phyloP scores from a whole-genome alignment of 1,140 invertebrate species.

The Prorops nasuta region DNA sequence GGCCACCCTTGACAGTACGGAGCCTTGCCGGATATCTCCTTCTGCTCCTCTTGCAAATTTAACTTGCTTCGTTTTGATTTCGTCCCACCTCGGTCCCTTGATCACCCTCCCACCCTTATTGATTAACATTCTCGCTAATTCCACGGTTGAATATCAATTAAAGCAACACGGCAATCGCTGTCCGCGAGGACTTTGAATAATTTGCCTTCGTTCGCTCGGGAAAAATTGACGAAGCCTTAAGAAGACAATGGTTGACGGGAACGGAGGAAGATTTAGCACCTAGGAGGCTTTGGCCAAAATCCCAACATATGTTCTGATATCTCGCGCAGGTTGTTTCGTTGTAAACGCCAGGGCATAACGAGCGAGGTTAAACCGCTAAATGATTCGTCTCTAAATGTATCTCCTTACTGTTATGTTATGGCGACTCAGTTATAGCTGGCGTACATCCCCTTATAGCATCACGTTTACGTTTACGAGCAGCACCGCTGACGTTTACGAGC shows the following conservation, averaged over 20 bases:
- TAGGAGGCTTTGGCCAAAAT: slow-evolving; percentile 15
- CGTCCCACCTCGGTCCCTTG: too few species aligned
- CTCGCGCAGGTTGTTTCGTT: slow-evolving; percentile 30
- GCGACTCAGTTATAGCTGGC: slow-evolving; percentile 43
- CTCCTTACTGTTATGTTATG: slow-evolving; percentile 51
- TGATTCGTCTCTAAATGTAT: slow-evolving; percentile 39
- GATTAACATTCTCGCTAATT: slow-evolving; percentile 14
- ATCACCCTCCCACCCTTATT: slow-evolving; percentile 13
- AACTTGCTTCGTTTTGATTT: slow-evolving; percentile 47
- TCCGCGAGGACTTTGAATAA: slow-evolving; percentile 2
- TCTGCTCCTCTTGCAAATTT: slow-evolving; percentile 26
- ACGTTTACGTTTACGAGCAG: slow-evolving; percentile 59
- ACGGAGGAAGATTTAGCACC: slow-evolving; percentile 10
- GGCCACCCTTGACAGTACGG: slow-evolving; percentile 17
- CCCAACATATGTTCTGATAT: slow-evolving; percentile 16
- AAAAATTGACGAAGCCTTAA: neutral
- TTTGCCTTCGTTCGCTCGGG: neutral
- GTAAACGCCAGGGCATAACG: slow-evolving; percentile 27
- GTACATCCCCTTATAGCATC: slow-evolving; percentile 58
- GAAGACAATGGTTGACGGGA: neutral
- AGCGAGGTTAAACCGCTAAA: slow-evolving; percentile 33
- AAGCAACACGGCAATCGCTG: neutral
- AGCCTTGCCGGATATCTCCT: slow-evolving; percentile 21
- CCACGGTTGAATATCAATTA: slow-evolving; percentile 7
- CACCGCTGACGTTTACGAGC: slow-evolving; percentile 59